Conservation (phyloP, 2,113 vertebrate species). For the Oryzias melastigma region DNA sequence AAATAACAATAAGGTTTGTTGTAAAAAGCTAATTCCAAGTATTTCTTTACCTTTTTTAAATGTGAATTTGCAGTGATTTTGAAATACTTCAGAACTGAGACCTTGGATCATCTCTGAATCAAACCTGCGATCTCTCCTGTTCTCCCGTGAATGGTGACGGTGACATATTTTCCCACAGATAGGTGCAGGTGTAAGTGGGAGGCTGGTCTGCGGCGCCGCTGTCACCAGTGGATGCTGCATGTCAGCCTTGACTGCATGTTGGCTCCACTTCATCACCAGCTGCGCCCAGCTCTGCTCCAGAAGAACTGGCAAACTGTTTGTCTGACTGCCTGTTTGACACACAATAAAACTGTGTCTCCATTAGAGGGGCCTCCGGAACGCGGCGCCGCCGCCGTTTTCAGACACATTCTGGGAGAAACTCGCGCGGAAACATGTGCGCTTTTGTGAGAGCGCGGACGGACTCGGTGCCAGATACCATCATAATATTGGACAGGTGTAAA, state of each 20-base stretch:
- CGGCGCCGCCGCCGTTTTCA: neutral
- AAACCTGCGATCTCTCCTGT: too few relatives aligned
- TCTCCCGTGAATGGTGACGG: too few relatives aligned
- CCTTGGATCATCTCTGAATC: too few relatives aligned
- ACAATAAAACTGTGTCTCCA: slow-evolving; percentile 76
- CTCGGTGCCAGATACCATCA: slow-evolving; percentile 68
- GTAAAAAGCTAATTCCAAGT: too few relatives aligned
- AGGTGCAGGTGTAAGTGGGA: slow-evolving; percentile 12
- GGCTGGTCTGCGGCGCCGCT: slow-evolving; percentile 39
- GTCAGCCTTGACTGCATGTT: slow-evolving; percentile 75
- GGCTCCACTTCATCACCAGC: slow-evolving; percentile 76
- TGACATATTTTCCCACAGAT: slow-evolving; percentile 1
- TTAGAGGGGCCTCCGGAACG: slow-evolving; percentile 60
- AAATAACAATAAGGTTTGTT: too few relatives aligned
- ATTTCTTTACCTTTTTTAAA: too few relatives aligned
- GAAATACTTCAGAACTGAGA: too few relatives aligned
- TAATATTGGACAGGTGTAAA: slow-evolving; percentile 73
- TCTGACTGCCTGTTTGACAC: slow-evolving; percentile 61
- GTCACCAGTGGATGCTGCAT: slow-evolving; percentile 74
- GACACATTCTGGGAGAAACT: slow-evolving; percentile 20
- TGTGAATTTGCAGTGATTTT: too few relatives aligned
- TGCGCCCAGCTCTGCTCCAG: slow-evolving; percentile 73
- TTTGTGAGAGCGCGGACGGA: slow-evolving; percentile 54
- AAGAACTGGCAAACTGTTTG: slow-evolving; percentile 71
- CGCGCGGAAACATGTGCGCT: slow-evolving; percentile 39